Evolutionary conservation across 2,113 vertebrate genomes (phyloP).

Genomic region (Atrichornis clamosus): DNA sequence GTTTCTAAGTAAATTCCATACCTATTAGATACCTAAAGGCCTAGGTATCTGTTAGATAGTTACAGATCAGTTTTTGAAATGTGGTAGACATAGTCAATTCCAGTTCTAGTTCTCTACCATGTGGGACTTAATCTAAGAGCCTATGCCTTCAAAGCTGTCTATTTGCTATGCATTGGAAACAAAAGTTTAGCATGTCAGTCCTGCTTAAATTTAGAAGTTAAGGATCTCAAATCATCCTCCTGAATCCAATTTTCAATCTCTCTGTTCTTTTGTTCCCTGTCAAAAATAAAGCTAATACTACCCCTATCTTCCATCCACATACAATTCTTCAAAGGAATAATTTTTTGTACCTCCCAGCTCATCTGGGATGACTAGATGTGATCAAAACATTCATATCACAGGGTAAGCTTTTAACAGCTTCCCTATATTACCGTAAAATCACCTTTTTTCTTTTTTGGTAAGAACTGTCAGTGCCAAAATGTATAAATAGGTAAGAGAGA

Average conservation of each 20-base stretch:
- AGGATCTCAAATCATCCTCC: neutral
- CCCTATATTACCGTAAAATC: neutral
- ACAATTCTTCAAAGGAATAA: neutral
- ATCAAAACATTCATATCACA: neutral
- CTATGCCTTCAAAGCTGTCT: neutral
- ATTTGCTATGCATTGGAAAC: neutral
- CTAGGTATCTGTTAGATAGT: neutral
- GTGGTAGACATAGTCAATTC: neutral
- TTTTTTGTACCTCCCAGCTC: neutral
- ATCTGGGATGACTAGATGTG: neutral
- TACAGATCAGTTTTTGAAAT: neutral
- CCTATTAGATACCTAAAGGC: neutral
- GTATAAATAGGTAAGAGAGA: neutral
- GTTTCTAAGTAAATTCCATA: neutral
- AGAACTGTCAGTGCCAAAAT: neutral
- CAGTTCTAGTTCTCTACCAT: neutral
- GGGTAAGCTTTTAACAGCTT: neutral
- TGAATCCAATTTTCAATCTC: neutral
- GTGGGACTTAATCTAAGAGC: neutral
- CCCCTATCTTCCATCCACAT: neutral
- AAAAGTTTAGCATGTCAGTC: neutral
- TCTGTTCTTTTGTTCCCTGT: neutral
- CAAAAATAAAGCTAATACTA: neutral
- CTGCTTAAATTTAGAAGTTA: slow-evolving; percentile 16
- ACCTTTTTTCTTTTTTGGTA: neutral